Evolutionary conservation across 1,140 invertebrate species (phyloP).

Genomic region (Mizuhopecten yessoensis): DNA sequence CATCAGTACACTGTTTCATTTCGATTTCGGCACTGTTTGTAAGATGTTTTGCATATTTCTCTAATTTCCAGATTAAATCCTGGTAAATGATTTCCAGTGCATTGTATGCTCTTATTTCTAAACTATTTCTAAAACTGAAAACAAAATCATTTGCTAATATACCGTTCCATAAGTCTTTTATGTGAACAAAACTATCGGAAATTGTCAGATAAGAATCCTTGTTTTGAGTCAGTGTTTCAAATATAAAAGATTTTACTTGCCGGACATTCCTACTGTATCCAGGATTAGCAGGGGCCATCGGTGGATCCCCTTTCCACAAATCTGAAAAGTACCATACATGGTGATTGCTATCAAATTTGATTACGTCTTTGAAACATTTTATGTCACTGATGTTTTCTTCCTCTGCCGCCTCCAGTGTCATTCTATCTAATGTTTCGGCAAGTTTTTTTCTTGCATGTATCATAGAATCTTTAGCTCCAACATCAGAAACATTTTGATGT

Average conservation of each 20-base stretch:
- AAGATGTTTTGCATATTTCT: too few relatives aligned
- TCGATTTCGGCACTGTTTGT: too few relatives aligned
- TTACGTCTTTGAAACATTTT: slow-evolving; percentile 48
- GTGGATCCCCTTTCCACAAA: slow-evolving; percentile 55
- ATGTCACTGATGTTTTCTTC: slow-evolving; percentile 51
- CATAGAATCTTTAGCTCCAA: slow-evolving; percentile 21
- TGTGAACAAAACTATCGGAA: background rate
- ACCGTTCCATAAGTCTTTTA: slow-evolving; percentile 50
- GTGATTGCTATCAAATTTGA: slow-evolving; percentile 45
- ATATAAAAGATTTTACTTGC: background rate
- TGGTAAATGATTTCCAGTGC: slow-evolving; percentile 19
- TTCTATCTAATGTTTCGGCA: slow-evolving; percentile 41
- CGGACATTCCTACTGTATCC: slow-evolving; percentile 43
- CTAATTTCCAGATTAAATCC: too few relatives aligned
- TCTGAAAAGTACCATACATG: slow-evolving; percentile 50
- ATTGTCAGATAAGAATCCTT: slow-evolving; percentile 25
- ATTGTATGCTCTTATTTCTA: slow-evolving; percentile 47
- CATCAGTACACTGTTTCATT: too few relatives aligned
- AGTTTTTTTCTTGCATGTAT: slow-evolving; percentile 40
- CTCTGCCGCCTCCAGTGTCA: slow-evolving; percentile 44
- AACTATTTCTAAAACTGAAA: slow-evolving; percentile 54
- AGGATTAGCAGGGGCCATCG: slow-evolving; percentile 48
- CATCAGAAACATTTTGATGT: slow-evolving; percentile 59
- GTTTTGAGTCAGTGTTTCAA: background rate
- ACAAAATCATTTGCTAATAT: slow-evolving; percentile 53